Evolutionary conservation across 2,888 invertebrate genomes (phyloP).

Genomic region (Drosophila paramelanica): DNA sequence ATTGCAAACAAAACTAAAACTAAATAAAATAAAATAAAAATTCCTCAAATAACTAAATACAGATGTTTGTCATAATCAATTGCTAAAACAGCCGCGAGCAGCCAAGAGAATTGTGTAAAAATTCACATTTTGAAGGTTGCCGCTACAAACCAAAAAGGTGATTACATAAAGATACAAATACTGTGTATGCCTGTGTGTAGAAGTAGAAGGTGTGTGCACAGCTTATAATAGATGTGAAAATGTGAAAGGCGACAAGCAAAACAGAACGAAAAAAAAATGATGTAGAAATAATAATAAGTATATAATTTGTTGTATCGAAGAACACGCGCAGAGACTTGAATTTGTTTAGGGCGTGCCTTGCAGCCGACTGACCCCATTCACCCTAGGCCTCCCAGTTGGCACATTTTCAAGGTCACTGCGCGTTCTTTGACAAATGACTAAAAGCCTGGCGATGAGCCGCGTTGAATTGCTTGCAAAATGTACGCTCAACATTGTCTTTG

Average conservation of each 20-base stretch:
- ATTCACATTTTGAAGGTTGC: conserved; percentile 54
- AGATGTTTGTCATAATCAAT: conserved; percentile 78
- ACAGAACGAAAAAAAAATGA: neutral
- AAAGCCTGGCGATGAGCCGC: neutral
- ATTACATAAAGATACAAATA: conserved; percentile 65
- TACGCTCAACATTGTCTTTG: too few relatives aligned
- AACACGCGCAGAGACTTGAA: conserved; percentile 27
- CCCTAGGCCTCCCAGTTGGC: conserved; percentile 6
- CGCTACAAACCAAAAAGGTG: conserved; percentile 60
- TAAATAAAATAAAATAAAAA: conserved; percentile 34
- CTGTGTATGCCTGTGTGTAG: neutral
- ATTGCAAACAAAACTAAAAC: neutral
- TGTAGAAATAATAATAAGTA: conserved; percentile 13
- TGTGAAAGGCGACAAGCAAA: conserved; percentile 42
- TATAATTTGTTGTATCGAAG: conserved; percentile 11
- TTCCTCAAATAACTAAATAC: conserved; percentile 56
- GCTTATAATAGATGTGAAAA: conserved; percentile 31
- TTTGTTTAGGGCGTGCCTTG: conserved; percentile 39
- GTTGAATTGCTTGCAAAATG: neutral
- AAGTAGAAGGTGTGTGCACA: conserved; percentile 26
- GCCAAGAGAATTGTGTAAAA: conserved; percentile 43
- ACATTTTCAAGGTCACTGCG: conserved; percentile 62
- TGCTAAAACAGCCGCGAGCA: conserved; percentile 31
- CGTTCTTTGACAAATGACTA: conserved; percentile 7
- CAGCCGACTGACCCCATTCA: conserved; percentile 68